phyloP scores from a whole-genome alignment of 2,888 invertebrate species.

The Lucinisca nassula region DNA sequence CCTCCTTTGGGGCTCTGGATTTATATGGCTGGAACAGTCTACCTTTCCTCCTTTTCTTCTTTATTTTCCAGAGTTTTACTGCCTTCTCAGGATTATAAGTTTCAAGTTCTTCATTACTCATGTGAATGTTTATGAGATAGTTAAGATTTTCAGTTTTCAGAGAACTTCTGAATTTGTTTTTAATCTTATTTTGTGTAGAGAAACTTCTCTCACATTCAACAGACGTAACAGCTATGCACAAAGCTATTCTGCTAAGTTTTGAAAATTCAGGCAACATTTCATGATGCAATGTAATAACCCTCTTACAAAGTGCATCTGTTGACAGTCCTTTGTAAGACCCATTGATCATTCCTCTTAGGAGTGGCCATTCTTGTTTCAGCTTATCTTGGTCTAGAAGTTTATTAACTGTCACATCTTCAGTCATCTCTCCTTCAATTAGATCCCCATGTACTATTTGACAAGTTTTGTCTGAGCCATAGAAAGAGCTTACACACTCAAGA shows the following conservation, averaged over 20 bases:
- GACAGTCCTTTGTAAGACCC: conserved; percentile 27
- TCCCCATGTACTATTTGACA: too few relatives aligned
- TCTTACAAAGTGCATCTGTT: conserved; percentile 8
- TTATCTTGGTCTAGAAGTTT: conserved; percentile 16
- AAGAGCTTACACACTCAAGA: too few relatives aligned
- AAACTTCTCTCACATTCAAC: conserved; percentile 59
- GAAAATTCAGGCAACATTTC: conserved; percentile 26
- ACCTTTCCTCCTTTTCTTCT: not conserved
- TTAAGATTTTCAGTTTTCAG: not conserved
- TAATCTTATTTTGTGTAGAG: conserved; percentile 47
- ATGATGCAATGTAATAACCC: conserved; percentile 24
- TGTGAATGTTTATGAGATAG: not conserved
- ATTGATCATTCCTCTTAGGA: conserved; percentile 37
- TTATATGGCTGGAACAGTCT: too few relatives aligned
- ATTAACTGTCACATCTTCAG: too few relatives aligned
- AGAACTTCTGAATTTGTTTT: conserved; percentile 35
- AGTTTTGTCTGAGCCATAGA: too few relatives aligned
- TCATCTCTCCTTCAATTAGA: too few relatives aligned
- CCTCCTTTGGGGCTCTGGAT: too few relatives aligned
- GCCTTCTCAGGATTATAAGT: not conserved
- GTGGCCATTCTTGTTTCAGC: conserved; percentile 49
- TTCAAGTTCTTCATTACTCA: not conserved
- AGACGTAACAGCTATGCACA: conserved; percentile 48
- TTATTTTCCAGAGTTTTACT: not conserved
- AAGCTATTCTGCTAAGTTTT: conserved; percentile 27